Evolutionary conservation across 2,113 vertebrate genomes (phyloP), one percentile per base, ranked within the genome.

Genomic region (Oxyruncus cristatus): DNA sequence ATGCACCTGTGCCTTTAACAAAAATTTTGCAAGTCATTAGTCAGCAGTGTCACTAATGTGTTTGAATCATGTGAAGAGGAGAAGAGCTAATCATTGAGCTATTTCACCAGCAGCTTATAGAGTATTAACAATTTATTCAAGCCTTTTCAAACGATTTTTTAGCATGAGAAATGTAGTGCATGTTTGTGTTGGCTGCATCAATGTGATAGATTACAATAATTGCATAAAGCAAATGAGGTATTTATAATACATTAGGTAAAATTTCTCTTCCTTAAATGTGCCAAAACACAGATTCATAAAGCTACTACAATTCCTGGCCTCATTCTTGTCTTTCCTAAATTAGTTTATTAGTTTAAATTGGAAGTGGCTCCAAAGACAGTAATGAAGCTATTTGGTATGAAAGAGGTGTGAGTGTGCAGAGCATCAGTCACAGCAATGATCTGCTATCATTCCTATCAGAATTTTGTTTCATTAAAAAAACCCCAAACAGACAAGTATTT

Each of bases 41-140:
- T 88, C 75, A 85, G 59, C 42, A 22, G 78, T 73, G 66, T 70
- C 88, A 85, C 85, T 94, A 79, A 93, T n/a, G 50, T 6, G 0
- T 88, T 85, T 71, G 80, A 80, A 77, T 74, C 77, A 55, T 44
- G 77, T 66, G 83, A 77, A 85, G 83, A 74, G 41, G 35, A 62
- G 91, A 79, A 72, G 61, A 95, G 81, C 85, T 95, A 70, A 91
- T 95, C 88, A 70, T 24, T 35, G 88, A 89, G 85, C 58, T 65
- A 76, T 74, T 95, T 58, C 77, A 62, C 63, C 35, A 39, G 73
- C 90, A 92, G 86, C 77, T 93, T 85, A 72, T 8, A 63, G 56
- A 72, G 67, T 76, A 90, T 95, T 96, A 95, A 88, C 76, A 89
- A 86, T 93, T 94, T 91, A 77, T 93, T 95, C 77, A 89, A 94